These are phyloP conservation scores for Drosophila ustulata DNA, from an alignment of 2,888 invertebrate genomes.

Conservation along the genomic window DNA sequence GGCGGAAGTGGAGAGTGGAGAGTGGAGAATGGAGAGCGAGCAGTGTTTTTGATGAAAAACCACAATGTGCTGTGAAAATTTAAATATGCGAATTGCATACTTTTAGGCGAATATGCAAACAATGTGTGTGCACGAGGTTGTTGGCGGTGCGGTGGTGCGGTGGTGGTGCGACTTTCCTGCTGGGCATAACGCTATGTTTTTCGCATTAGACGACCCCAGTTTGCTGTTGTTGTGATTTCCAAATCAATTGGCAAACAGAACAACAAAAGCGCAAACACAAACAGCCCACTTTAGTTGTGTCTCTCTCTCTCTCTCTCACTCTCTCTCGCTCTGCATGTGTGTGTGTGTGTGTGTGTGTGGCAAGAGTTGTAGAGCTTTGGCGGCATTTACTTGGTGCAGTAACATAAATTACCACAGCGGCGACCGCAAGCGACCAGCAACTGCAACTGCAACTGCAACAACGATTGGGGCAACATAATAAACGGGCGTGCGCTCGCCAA, in stretches of 20 bases:
- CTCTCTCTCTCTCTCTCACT: neutral
- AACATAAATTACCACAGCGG: constrained; percentile 75
- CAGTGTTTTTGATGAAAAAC: constrained; percentile 25
- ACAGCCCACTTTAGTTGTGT: constrained; percentile 21
- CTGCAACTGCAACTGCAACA: constrained; percentile 39
- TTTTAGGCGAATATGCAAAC: constrained; percentile 61
- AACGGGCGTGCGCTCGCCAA: constrained; percentile 33
- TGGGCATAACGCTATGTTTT: constrained; percentile 47
- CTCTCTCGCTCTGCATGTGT: neutral
- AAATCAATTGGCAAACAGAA: constrained; percentile 75
- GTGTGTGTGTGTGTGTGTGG: constrained; percentile 9
- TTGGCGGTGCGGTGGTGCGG: neutral
- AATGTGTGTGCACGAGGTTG: constrained; percentile 38
- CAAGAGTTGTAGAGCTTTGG: constrained; percentile 63
- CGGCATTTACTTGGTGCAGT: constrained; percentile 78
- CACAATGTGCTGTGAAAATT: constrained; percentile 52
- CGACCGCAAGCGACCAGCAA: constrained; percentile 62
- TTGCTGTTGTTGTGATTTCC: constrained; percentile 66
- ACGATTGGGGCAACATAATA: constrained; percentile 45
- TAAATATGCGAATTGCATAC: constrained; percentile 70
- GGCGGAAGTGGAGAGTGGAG: too few relatives aligned
- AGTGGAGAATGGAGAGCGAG: too few relatives aligned
- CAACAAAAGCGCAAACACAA: constrained; percentile 76
- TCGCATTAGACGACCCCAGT: constrained; percentile 52
- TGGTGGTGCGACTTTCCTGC: neutral